These are phyloP conservation scores for Mylabris phalerata DNA, from an alignment of 1,140 invertebrate species.

Conservation along the genomic window DNA sequence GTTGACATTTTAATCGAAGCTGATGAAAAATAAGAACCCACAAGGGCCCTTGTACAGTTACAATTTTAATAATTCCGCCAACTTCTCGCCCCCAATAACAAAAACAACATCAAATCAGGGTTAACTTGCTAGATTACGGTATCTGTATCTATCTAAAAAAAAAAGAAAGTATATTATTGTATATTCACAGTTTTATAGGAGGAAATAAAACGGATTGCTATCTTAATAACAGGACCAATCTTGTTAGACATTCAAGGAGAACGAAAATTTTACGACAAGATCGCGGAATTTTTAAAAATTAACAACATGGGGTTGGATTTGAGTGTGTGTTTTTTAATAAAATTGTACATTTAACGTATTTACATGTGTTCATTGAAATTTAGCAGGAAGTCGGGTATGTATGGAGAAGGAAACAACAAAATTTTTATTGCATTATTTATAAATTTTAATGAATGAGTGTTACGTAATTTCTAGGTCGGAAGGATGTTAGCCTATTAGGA, in stretches of 20 bases:
- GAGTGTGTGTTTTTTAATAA: too few species aligned
- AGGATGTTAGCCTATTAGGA: too few species aligned
- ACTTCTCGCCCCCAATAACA: neutral
- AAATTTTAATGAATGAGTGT: too few species aligned
- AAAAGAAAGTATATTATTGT: conserved; percentile 33
- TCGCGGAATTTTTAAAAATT: neutral
- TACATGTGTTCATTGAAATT: too few species aligned
- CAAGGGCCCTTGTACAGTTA: conserved; percentile 26
- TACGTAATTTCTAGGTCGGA: too few species aligned
- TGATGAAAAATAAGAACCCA: neutral
- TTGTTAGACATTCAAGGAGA: conserved; percentile 39
- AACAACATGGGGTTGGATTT: neutral
- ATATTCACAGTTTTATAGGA: conserved; percentile 36
- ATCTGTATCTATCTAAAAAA: conserved; percentile 21
- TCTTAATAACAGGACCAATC: conserved; percentile 43
- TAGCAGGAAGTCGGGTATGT: too few species aligned
- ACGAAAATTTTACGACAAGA: neutral
- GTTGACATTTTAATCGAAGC: neutral
- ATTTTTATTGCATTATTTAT: too few species aligned
- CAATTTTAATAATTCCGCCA: conserved; percentile 29
- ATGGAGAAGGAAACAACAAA: too few species aligned
- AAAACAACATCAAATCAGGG: too few species aligned
- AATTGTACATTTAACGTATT: too few species aligned
- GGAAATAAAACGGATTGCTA: conserved; percentile 44
- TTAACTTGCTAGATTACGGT: conserved; percentile 4